Evolutionary conservation across 2,888 invertebrate genomes (phyloP).

Genomic region (Hirudinaria manillensis): DNA sequence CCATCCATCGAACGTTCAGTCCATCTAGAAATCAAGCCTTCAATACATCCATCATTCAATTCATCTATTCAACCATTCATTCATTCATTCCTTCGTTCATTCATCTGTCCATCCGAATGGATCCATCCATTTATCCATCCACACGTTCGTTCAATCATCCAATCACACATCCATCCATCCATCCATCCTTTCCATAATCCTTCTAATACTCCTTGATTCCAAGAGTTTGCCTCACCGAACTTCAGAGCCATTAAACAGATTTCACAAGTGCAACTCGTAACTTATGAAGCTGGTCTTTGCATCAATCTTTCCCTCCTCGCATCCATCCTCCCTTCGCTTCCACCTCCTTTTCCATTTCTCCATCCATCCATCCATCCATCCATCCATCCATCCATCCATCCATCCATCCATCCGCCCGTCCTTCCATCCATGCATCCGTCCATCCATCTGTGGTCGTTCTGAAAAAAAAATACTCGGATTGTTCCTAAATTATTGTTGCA

Average conservation of each 20-base stretch:
- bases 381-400: background rate
- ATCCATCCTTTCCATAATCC: too few species aligned
- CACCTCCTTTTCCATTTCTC: background rate
- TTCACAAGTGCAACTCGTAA: background rate
- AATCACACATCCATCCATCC: too few species aligned
- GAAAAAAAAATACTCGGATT: background rate
- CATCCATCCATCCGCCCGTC: background rate
- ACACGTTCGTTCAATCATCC: too few species aligned
- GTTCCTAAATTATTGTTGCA: too few species aligned
- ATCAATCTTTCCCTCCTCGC: too few species aligned
- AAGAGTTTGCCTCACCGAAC: too few species aligned
- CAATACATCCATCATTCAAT: too few species aligned
- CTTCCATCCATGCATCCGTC: background rate
- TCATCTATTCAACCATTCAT: too few species aligned
- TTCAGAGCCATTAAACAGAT: constrained; percentile 1
- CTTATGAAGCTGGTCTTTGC: too few species aligned
- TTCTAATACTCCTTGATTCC: too few species aligned
- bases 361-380: background rate
- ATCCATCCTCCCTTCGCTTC: background rate
- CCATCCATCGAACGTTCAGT: background rate
- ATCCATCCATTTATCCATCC: too few species aligned
- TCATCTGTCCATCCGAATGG: background rate
- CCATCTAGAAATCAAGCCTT: too few species aligned
- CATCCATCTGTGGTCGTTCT: background rate
- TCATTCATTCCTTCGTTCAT: background rate